phyloP scores from a whole-genome alignment of 2,113 vertebrate species.

The Lathamus discolor region DNA sequence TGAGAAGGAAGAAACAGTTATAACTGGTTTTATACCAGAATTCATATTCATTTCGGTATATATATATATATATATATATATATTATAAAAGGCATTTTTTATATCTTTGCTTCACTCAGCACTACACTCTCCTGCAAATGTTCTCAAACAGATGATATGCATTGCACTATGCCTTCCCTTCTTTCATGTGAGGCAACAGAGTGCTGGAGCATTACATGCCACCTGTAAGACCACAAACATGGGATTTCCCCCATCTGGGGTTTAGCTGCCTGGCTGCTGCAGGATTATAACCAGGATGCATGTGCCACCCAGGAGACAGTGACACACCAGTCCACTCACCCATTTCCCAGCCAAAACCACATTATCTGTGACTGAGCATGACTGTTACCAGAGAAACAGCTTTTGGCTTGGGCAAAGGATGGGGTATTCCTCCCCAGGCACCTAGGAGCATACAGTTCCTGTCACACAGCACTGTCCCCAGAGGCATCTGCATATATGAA shows the following conservation, averaged over 20 bases:
- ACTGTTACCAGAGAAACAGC: not conserved
- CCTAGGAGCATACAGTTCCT: not conserved
- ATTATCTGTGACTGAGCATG: not conserved
- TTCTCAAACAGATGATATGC: not conserved
- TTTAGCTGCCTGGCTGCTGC: not conserved
- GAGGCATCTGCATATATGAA: not conserved
- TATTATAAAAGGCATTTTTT: not conserved
- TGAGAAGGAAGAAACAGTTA: not conserved
- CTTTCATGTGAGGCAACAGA: rapidly evolving
- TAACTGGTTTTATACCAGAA: not conserved
- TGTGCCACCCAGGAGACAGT: not conserved
- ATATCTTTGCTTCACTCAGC: not conserved
- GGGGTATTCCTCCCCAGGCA: not conserved
- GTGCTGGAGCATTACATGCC: not conserved
- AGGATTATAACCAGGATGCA: not conserved
- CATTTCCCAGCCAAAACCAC: not conserved
- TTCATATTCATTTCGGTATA: not conserved
- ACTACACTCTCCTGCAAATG: not conserved
- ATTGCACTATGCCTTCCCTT: not conserved
- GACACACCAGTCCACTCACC: not conserved
- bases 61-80: not conserved
- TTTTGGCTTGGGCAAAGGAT: not conserved
- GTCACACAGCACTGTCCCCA: not conserved
- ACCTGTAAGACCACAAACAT: not conserved
- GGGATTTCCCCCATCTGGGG: not conserved